Conservation (phyloP, 2,113 vertebrate genomes). For the Microcebus jonahi region DNA sequence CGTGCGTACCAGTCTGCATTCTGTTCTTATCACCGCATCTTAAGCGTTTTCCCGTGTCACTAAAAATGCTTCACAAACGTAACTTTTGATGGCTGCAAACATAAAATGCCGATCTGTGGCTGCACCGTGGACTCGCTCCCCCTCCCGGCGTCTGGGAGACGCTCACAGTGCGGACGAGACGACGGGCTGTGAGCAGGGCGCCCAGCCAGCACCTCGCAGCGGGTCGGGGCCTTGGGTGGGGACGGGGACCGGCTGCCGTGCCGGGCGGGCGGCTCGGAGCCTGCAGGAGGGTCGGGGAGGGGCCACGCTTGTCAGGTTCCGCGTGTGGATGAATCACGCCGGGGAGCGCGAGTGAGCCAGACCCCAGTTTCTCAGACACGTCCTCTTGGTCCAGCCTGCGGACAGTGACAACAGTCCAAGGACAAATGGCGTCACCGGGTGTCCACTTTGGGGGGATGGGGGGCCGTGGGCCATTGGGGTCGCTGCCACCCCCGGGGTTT, state of each 20-base stretch:
- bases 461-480: not conserved
- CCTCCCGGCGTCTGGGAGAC: no score
- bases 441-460: fast-evolving
- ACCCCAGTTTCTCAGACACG: not conserved
- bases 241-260: not conserved
- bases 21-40: not conserved
- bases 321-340: not conserved
- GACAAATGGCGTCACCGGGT: not conserved
- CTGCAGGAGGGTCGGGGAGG: no score
- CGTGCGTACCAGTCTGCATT: no score
- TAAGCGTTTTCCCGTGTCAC: not conserved
- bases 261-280: no score
- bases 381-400: not conserved
- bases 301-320: not conserved
- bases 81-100: not conserved
- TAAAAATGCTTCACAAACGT: not conserved
- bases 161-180: no score
- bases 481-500: no score
- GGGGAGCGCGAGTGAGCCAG: not conserved
- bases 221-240: not conserved
- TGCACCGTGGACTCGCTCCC: no score
- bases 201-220: not conserved
- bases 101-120: not conserved
- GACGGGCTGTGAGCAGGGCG: no score
- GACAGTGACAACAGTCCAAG: not conserved